phyloP scores from a whole-genome alignment of 1,140 invertebrate species.

The Centruroides vittatus region DNA sequence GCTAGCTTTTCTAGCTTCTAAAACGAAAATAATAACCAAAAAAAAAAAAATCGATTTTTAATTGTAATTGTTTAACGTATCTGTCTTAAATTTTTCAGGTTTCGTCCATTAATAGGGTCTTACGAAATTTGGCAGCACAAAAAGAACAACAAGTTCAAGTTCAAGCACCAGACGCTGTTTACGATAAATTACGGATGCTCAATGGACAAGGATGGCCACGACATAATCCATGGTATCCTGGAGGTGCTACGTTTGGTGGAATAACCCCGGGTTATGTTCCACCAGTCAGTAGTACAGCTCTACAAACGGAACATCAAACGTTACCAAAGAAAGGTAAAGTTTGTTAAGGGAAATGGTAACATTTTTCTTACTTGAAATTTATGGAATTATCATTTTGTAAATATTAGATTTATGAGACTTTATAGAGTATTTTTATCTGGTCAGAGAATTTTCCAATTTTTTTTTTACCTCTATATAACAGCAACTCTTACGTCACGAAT shows the following conservation, averaged over 20 bases:
- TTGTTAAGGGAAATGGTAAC: no score
- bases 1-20: no score
- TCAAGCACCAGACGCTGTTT: conserved; percentile 61
- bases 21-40: no score
- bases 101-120: conserved; percentile 97
- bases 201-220: conserved; percentile 70
- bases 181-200: conserved; percentile 91
- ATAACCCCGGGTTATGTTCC: conserved; percentile 17
- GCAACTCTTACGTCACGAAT: no score
- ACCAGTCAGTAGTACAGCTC: conserved; percentile 11
- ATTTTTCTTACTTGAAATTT: no score
- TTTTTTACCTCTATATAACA: no score
- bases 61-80: no score
- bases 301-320: conserved; percentile 10
- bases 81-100: conserved; percentile 49
- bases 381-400: no score
- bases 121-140: conserved; percentile 91
- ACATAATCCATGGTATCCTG: conserved; percentile 20
- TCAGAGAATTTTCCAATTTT: no score
- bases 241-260: conserved; percentile 15
- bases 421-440: no score
- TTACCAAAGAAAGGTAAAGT: conserved; percentile 18
- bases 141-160: conserved; percentile 66
- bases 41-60: no score
- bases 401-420: no score